Percentiles rank a stretch among this genome's conserved stretches.
phyloP scores from a whole-genome alignment of 2,888 invertebrate genomes.

The Clepsis dumicolana region DNA sequence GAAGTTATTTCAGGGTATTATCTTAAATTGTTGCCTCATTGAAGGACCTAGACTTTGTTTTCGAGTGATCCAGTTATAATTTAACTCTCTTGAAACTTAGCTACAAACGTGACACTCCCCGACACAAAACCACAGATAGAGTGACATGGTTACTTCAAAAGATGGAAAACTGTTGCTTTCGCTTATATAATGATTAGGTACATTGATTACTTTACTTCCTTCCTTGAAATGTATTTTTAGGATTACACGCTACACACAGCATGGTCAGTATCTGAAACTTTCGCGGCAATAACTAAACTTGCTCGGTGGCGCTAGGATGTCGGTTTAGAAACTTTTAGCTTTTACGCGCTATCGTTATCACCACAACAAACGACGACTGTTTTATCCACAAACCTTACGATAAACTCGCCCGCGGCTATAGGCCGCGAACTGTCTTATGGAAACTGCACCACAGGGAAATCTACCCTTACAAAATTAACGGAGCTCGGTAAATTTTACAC shows the following conservation, averaged over 20 bases:
- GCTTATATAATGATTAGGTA: neutral
- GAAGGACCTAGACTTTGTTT: neutral
- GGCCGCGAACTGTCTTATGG: constrained; percentile 32
- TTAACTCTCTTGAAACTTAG: neutral
- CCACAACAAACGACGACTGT: constrained; percentile 42
- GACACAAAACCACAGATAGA: neutral
- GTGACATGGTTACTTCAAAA: neutral
- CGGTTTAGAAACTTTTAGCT: constrained; percentile 47
- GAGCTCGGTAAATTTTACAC: constrained; percentile 26
- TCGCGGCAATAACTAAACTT: constrained; percentile 53
- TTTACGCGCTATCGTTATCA: constrained; percentile 48
- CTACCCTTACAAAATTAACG: constrained; percentile 33
- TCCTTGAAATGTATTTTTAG: neutral
- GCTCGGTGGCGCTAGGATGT: constrained; percentile 49
- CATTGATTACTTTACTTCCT: too few species aligned
- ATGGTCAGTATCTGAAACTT: constrained; percentile 57
- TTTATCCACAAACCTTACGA: constrained; percentile 38
- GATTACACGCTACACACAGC: constrained; percentile 45
- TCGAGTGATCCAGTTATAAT: neutral
- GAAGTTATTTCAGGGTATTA: constrained; percentile 33
- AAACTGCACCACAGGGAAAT: constrained; percentile 41
- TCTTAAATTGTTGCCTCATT: constrained; percentile 16
- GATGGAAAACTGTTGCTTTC: neutral
- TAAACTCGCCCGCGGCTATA: constrained; percentile 34
- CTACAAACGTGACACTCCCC: neutral